Percentiles rank a stretch among this genome's conserved stretches.
phyloP scores from a whole-genome alignment of 2,888 invertebrate genomes.

The Phytoseiulus persimilis region DNA sequence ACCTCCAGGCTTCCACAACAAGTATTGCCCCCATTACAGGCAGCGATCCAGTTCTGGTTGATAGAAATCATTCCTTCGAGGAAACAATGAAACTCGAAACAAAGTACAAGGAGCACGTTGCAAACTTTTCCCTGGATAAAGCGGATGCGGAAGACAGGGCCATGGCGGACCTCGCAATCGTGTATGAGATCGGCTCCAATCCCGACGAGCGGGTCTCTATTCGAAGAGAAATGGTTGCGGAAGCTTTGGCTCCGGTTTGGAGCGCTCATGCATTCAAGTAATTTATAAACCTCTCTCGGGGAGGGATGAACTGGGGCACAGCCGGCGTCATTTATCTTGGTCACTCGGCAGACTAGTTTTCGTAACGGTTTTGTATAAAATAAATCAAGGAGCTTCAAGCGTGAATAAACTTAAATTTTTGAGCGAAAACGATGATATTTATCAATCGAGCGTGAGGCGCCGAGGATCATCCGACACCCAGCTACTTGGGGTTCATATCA shows the following conservation, averaged over 20 bases:
- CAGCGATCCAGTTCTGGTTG: background rate
- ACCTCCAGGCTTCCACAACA: too few relatives aligned
- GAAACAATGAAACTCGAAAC: background rate
- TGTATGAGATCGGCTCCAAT: constrained; percentile 63
- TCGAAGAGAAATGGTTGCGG: constrained; percentile 54
- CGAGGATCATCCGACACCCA: too few relatives aligned
- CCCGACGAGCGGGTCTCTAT: constrained; percentile 67
- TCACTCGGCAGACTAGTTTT: too few relatives aligned
- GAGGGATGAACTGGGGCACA: too few relatives aligned
- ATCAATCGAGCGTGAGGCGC: too few relatives aligned
- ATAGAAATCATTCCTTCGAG: background rate
- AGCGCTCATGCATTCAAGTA: background rate
- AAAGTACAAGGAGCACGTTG: background rate
- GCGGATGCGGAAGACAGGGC: constrained; percentile 66
- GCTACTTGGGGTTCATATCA: too few relatives aligned
- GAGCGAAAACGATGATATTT: too few relatives aligned
- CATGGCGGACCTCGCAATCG: constrained; percentile 65
- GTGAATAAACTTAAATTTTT: too few relatives aligned
- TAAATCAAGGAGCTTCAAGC: too few relatives aligned
- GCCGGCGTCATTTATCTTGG: too few relatives aligned
- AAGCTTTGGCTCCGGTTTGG: background rate
- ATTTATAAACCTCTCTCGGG: background rate
- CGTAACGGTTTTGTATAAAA: too few relatives aligned
- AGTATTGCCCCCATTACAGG: too few relatives aligned
- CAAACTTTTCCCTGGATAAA: background rate